Base-by-base conservation (phyloP, 2,888 invertebrate species). In the Argyra leucocephala region DNA sequence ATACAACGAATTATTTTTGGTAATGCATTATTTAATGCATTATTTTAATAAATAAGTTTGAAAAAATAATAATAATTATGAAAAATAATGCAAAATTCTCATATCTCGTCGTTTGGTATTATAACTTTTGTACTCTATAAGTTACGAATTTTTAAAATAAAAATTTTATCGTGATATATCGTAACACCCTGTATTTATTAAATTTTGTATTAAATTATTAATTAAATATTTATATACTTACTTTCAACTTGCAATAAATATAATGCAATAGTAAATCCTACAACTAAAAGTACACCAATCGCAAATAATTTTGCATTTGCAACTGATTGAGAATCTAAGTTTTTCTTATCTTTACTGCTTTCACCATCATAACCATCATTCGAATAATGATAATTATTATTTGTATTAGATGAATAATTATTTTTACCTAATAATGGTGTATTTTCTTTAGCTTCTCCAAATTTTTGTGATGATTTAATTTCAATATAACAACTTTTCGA, bases 171-270 rank as follows among this genome's bases (percentile, higher is more conserved):
- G 37, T 37, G 7, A 2, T 26, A 5, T 58, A 22, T 15, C 5
- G 6, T 22, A 2, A 58, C 7, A 6, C 18, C 60, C 24, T 23
- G 31, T 62, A 31, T 10, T 24, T 22, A 48, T n/a, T 0, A 18
- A 62, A 1, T n/a, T 57, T 63, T 63, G 48, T 3, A 63, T 26
- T 65, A 22, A 37, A n/a, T n/a, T n/a, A n/a, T n/a, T n/a, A n/a
- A n/a, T n/a, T 7, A 3, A 65, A 21, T 36, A 26, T 61, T 22
- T 37, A 61, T 63, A 63, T 65, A 73, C 74, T 77, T 73, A 78
- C 78, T 69, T 72, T 78, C 73, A 69, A 68, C 69, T 67, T 73
- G 69, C 64, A 78, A 71, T 64, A 78, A 71, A 72, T 78, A 78
- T 6, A 68, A 68, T 64, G 75, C 76, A 68, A 77, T 67, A 57